These are phyloP conservation scores for Archivesica marissinica DNA, from an alignment of 1,140 invertebrate genomes.

Conservation along the genomic window DNA sequence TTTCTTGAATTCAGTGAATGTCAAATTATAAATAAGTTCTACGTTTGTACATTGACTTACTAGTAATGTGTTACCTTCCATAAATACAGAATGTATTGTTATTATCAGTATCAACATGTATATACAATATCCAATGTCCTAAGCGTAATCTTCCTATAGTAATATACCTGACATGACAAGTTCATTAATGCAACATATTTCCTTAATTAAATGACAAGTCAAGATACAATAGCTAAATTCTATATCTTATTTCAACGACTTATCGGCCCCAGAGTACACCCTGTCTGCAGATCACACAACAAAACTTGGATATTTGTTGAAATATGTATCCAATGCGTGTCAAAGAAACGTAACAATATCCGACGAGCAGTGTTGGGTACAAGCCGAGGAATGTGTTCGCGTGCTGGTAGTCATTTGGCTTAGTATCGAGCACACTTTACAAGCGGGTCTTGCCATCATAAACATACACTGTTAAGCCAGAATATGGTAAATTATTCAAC, in stretches of 20 bases:
- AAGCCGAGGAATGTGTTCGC: conserved; percentile 16
- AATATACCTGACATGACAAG: no score
- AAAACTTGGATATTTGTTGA: not conserved
- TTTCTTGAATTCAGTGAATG: no score
- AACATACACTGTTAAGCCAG: conserved; percentile 2
- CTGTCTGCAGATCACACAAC: not conserved
- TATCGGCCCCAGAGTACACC: not conserved
- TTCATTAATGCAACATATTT: not conserved
- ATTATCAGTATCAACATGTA: no score
- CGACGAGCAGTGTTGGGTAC: not conserved
- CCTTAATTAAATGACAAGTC: not conserved
- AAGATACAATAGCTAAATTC: not conserved
- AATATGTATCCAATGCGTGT: conserved; percentile 4
- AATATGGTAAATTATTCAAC: conserved; percentile 7
- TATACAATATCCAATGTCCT: no score
- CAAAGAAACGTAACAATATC: not conserved
- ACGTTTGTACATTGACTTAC: no score
- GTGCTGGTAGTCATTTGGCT: conserved; percentile 7
- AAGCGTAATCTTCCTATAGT: no score
- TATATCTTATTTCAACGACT: not conserved
- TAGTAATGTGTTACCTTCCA: no score
- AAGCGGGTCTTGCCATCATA: conserved; percentile 6
- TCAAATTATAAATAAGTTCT: no score
- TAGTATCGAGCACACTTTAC: conserved; percentile 1
- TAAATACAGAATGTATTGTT: no score